phyloP scores from a whole-genome alignment of 2,797 vertebrate species.

The Echeneis naucrates region DNA sequence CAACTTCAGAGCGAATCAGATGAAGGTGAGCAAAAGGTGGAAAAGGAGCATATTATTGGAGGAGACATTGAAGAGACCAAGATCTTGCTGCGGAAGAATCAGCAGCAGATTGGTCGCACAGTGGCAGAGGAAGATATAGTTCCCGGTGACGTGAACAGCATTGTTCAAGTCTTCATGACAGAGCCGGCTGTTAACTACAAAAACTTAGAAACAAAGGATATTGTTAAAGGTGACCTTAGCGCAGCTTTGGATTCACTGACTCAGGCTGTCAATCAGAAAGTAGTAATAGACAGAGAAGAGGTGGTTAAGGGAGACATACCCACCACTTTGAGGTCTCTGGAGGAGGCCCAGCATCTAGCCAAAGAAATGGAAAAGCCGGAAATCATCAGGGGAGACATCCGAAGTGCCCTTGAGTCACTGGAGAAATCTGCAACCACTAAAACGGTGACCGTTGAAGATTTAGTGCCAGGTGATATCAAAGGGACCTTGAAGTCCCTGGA shows the following conservation, averaged over 20 bases:
- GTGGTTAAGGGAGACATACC: slow-evolving; percentile 88
- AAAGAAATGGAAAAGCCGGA: slow-evolving; percentile 88
- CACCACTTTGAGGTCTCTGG: slow-evolving; percentile 87
- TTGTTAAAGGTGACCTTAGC: slow-evolving; percentile 90
- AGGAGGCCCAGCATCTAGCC: slow-evolving; percentile 85
- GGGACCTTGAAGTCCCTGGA: slow-evolving; percentile 89
- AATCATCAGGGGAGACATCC: slow-evolving; percentile 87
- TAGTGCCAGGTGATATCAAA: slow-evolving; percentile 88
- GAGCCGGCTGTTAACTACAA: slow-evolving; percentile 81
- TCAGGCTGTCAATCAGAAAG: slow-evolving; percentile 88
- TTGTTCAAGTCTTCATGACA: slow-evolving; percentile 89
- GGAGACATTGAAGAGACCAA: slow-evolving; percentile 90
- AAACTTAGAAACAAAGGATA: slow-evolving; percentile 86
- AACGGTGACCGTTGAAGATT: slow-evolving; percentile 84
- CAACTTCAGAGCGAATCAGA: slow-evolving; percentile 85
- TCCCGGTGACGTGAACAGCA: slow-evolving; percentile 89
- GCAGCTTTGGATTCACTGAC: slow-evolving; percentile 88
- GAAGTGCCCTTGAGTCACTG: slow-evolving; percentile 87
- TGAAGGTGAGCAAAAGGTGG: slow-evolving; percentile 69
- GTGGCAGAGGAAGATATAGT: slow-evolving; percentile 90
- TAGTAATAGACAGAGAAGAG: slow-evolving; percentile 87
- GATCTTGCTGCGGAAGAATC: slow-evolving; percentile 85
- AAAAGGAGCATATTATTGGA: slow-evolving; percentile 87
- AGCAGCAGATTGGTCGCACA: slow-evolving; percentile 86
- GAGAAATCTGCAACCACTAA: slow-evolving; percentile 87